Evolutionary conservation across 2,113 vertebrate genomes (phyloP), one percentile per base, ranked within the genome.

Genomic region (Macaca mulatta): DNA sequence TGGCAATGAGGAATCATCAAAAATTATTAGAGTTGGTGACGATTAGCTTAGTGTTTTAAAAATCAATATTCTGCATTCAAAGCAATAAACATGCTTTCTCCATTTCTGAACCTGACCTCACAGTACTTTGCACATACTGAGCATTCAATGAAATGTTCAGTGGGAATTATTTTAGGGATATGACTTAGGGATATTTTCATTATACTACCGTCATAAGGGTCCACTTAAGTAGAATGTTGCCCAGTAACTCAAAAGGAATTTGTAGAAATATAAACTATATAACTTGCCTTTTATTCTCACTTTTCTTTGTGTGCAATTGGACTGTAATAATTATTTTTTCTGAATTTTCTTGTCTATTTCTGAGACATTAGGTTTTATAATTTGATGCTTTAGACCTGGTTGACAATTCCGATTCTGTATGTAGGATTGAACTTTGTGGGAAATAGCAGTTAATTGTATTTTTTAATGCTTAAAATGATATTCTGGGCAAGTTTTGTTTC

Each of bases 401-500:
- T 96, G 96, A 96, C 95, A 96, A 30, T 64, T 78, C 67, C 67
- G 83, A 69, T 86, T 93, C 87, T 90, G 16, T 84, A 52, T 80
- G 55, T 74, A 83, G 38, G 23, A 82, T 74, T 89, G 77, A 95
- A 95, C 69, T 83, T 96, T 48, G 79, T 90, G 61, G 86, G 78
- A 96, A 96, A 96, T 96, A 97, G 93, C 88, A 96, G 95, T 89
- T 96, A 94, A 96, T 97, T 97, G 80, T 96, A 61, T 94, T 93
- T 96, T 94, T 95, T 45, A 95, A 96, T 89, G 75, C 92, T 97
- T 92, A 67, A 92, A 90, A 84, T 92, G 81, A 96, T 96, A 96
- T 96, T 96, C 88, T 72, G 45, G 89, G 79, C 89, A 94, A 97
- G 90, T 97, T 97, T 96, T 97, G 95, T 97, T 97, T 97, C 96